Evolutionary conservation across 2,113 vertebrate species (phyloP).

Genomic region (Mobula hypostoma): DNA sequence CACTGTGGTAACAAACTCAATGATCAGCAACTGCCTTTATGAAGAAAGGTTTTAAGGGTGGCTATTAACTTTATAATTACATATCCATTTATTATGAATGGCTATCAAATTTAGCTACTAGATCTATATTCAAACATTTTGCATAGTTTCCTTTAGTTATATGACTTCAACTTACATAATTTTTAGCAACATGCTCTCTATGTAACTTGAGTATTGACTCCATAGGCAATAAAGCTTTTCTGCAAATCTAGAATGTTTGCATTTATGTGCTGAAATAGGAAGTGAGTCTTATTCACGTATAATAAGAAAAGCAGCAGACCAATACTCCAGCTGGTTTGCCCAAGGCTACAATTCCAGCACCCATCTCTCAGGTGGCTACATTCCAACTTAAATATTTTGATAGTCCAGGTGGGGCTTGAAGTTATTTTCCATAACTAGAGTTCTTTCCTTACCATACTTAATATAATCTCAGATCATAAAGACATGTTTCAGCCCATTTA

Average conservation of each 20-base stretch:
- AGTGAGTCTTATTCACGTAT: neutral
- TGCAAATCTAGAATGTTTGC: neutral
- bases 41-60: no score
- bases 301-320: neutral
- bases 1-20: no score
- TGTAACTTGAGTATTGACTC: neutral
- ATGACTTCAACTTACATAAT: no score
- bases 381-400: constrained; percentile 26
- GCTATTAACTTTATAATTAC: no score
- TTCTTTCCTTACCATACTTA: constrained; percentile 2
- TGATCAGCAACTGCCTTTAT: no score
- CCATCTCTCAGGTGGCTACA: neutral
- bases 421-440: constrained; percentile 6
- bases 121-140: no score
- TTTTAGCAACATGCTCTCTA: no score
- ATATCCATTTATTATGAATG: no score
- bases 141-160: no score
- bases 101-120: no score
- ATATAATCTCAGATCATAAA: constrained; percentile 1
- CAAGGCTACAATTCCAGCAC: neutral
- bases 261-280: constrained; percentile 3
- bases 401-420: constrained; percentile 7
- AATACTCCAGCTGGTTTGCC: neutral
- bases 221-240: neutral
- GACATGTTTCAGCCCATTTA: constrained; percentile 23